These are phyloP conservation scores for Ostrea edulis DNA, from an alignment of 1,140 invertebrate species.

Conservation along the genomic window DNA sequence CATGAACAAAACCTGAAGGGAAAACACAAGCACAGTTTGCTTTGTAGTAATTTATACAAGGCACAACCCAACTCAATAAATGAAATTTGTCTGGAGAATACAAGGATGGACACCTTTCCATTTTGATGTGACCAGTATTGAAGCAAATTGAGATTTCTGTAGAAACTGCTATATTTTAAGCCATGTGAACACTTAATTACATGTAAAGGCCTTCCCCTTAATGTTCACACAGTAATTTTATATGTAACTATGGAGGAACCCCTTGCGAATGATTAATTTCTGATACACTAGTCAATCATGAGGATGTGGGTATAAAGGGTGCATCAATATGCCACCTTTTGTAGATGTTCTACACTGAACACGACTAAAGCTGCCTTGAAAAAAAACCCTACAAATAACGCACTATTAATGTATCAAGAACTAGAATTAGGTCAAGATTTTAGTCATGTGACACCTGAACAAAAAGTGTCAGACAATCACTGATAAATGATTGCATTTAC, in stretches of 20 bases:
- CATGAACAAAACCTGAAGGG: background rate
- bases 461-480: background rate
- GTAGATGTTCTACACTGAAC: constrained; percentile 32
- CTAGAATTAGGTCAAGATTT: background rate
- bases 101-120: background rate
- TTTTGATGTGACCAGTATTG: background rate
- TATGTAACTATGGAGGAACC: background rate
- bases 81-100: background rate
- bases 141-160: background rate
- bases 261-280: background rate
- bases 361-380: constrained; percentile 33
- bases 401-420: background rate
- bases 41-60: background rate
- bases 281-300: background rate
- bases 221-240: background rate
- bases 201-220: background rate
- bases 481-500: constrained; percentile 3
- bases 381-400: constrained; percentile 3
- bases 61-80: background rate
- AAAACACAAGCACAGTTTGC: background rate
- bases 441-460: background rate
- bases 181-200: background rate
- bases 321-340: constrained; percentile 32
- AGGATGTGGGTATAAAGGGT: background rate
- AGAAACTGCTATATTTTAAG: background rate